Conservation (phyloP, 2,113 vertebrate genomes). For the Osmerus mordax region DNA sequence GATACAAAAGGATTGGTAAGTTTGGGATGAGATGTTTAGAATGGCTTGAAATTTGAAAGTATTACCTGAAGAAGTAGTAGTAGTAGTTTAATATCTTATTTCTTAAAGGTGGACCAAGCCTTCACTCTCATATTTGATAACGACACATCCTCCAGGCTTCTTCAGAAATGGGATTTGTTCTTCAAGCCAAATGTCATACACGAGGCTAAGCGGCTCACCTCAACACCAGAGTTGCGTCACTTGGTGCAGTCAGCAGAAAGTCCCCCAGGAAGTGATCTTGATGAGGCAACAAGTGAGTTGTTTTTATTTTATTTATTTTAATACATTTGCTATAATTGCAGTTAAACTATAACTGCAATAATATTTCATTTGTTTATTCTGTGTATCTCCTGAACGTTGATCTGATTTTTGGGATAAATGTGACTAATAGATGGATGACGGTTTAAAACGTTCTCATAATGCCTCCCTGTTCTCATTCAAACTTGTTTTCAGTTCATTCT, state of each 20-base stretch:
- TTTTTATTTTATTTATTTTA: background rate
- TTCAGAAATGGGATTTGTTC: slow-evolving; percentile 11
- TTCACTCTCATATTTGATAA: slow-evolving; percentile 34
- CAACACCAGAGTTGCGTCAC: background rate
- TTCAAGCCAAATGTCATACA: slow-evolving; percentile 32
- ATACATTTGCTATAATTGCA: background rate
- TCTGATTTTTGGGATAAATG: background rate
- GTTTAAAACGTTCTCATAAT: background rate
- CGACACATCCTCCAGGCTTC: background rate
- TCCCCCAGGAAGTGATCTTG: slow-evolving; percentile 10
- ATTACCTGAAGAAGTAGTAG: slow-evolving; percentile 4
- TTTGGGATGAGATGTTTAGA: slow-evolving; percentile 21
- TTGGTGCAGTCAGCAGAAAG: slow-evolving; percentile 23
- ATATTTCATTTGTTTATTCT: background rate
- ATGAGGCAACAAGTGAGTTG: slow-evolving; percentile 16
- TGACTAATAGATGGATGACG: no score
- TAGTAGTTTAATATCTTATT: no score
- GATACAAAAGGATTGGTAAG: slow-evolving; percentile 37
- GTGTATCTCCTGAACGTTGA: background rate
- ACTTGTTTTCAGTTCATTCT: background rate
- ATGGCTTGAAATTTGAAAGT: background rate
- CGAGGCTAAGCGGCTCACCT: slow-evolving; percentile 12
- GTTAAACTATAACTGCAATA: slow-evolving; percentile 1
- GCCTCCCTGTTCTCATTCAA: background rate
- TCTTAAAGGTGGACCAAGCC: no score